These are phyloP conservation scores for Otolemur garnettii DNA, from an alignment of 2,113 vertebrate genomes.

Conservation along the genomic window DNA sequence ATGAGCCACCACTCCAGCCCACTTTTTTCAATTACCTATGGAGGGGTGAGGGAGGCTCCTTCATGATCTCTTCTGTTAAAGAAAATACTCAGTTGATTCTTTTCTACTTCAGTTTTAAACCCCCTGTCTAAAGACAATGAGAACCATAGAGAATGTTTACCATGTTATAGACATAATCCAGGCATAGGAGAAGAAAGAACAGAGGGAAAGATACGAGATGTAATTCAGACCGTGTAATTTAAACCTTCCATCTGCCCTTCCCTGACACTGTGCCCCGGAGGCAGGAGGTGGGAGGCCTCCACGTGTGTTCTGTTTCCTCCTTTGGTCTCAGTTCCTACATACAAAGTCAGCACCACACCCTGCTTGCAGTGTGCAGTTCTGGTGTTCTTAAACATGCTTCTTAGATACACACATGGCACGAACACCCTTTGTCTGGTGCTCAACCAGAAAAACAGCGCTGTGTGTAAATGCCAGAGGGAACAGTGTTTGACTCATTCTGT, in stretches of 20 bases:
- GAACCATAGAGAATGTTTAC: neutral
- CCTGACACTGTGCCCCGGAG: rapidly evolving
- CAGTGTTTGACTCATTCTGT: neutral
- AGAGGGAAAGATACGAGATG: neutral
- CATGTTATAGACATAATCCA: neutral
- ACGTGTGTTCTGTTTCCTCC: rapidly evolving
- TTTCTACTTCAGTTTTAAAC: neutral
- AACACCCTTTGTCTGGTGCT: neutral
- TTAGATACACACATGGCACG: neutral
- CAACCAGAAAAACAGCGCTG: neutral
- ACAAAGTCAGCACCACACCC: neutral
- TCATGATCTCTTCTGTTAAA: neutral
- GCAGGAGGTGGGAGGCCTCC: neutral
- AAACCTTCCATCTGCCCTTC: rapidly evolving
- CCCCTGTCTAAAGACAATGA: neutral
- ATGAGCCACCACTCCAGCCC: neutral
- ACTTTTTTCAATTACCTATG: neutral
- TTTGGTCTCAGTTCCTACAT: neutral
- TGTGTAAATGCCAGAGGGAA: neutral
- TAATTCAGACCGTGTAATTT: neutral
- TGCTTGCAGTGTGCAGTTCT: rapidly evolving
- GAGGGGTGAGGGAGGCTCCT: neutral
- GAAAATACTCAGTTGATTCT: neutral
- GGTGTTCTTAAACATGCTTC: neutral
- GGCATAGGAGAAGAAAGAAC: neutral